Evolutionary conservation across 2,113 vertebrate genomes (phyloP).

Genomic region (Saimiri boliviensis): DNA sequence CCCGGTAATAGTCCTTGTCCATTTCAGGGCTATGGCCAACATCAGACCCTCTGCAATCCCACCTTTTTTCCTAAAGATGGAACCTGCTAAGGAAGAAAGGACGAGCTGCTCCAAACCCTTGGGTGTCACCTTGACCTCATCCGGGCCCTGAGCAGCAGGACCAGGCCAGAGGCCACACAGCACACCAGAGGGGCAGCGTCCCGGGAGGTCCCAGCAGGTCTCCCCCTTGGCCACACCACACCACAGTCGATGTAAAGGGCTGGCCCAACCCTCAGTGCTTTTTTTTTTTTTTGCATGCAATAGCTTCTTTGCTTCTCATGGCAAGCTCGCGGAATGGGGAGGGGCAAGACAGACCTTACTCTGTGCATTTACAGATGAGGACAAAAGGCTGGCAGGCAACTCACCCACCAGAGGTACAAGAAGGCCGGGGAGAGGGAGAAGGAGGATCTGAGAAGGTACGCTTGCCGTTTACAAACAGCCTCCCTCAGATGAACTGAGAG

Average conservation of each 20-base stretch:
- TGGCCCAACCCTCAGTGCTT: neutral
- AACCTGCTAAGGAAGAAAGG: neutral
- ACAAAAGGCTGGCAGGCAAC: neutral
- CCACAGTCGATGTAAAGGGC: too few species aligned
- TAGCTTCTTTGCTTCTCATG: neutral
- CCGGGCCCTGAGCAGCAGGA: neutral
- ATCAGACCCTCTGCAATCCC: neutral
- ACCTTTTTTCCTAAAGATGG: neutral
- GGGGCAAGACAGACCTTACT: neutral
- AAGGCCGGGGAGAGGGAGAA: neutral
- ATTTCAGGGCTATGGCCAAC: neutral
- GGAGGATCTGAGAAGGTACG: fast-evolving
- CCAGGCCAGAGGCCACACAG: neutral
- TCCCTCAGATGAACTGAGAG: neutral
- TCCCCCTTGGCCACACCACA: too few species aligned
- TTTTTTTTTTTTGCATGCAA: neutral
- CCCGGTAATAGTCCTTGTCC: neutral
- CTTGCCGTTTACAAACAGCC: fast-evolving
- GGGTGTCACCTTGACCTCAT: neutral
- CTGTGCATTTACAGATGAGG: neutral
- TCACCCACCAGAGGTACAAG: neutral
- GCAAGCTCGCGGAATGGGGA: neutral
- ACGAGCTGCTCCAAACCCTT: neutral
- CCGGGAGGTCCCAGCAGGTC: neutral
- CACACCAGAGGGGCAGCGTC: too few species aligned